A percentile compares a stretch with the other conserved stretches of the same genome.
phyloP scores from a whole-genome alignment of 2,113 vertebrate genomes.

The Sterna hirundo region DNA sequence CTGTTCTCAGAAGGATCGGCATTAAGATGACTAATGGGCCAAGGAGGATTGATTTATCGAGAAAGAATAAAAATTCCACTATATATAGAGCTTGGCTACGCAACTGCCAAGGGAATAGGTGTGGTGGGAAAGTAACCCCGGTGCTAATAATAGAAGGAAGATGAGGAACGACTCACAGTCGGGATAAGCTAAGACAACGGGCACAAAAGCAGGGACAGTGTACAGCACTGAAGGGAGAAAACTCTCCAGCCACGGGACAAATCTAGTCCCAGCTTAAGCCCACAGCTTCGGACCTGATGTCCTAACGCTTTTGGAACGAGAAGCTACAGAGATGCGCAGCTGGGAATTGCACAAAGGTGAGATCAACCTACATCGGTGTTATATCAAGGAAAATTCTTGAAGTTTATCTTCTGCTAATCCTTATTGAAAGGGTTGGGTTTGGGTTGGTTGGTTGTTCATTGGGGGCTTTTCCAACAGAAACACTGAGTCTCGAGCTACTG shows the following conservation, averaged over 20 bases:
- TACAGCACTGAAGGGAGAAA: background rate
- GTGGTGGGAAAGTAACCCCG: conserved; percentile 11
- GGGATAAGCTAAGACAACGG: background rate
- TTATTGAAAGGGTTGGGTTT: background rate
- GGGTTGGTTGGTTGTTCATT: background rate
- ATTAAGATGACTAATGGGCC: conserved; percentile 50
- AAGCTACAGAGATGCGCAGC: background rate
- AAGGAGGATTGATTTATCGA: conserved; percentile 54
- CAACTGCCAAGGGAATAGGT: conserved; percentile 43
- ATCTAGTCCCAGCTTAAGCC: background rate
- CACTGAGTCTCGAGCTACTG: background rate
- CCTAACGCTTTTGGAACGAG: background rate
- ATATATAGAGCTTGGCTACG: background rate
- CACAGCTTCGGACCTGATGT: background rate
- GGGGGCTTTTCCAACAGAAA: background rate
- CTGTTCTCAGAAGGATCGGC: conserved; percentile 41
- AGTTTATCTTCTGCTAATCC: background rate
- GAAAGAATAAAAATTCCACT: conserved; percentile 47
- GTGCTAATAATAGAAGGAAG: conserved; percentile 15
- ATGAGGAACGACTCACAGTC: background rate
- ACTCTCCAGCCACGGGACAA: background rate
- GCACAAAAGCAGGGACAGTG: background rate
- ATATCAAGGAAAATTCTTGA: background rate
- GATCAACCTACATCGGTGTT: background rate
- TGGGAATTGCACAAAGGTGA: background rate